phyloP scores from a whole-genome alignment of 2,113 vertebrate genomes.

The Oryctolagus cuniculus region mOryCun1.1 NC_091453.1:119929001-119929500 shows the following conservation, averaged over 20 bases:
- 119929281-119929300: neutral
- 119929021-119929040: neutral
- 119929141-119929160: neutral
- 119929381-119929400: neutral
- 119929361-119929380: neutral
- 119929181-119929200: neutral
- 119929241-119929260: neutral
- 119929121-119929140: neutral
- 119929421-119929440: neutral
- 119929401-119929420: neutral
- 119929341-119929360: neutral
- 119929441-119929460: neutral
- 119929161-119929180: neutral
- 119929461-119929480: neutral
- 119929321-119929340: neutral
- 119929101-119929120: neutral
- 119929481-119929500: neutral
- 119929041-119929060: neutral
- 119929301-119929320: neutral
- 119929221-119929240: neutral
- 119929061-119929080: neutral
- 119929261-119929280: neutral
- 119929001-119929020: neutral
- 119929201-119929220: neutral
- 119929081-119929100: neutral